Conservation (phyloP, 1,140 invertebrate species). For the Phymastichus coffea region DNA sequence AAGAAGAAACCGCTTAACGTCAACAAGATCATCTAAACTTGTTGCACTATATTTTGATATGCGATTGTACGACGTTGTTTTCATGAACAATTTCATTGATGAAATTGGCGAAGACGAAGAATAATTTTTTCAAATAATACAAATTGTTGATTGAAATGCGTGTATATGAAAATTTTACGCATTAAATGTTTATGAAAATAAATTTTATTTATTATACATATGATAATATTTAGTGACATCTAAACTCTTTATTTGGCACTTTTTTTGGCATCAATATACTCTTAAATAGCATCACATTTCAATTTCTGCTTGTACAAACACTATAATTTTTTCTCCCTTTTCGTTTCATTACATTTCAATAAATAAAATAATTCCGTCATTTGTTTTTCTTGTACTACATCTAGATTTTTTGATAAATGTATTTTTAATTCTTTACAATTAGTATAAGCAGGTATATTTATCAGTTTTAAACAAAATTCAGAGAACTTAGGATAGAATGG, state of each 20-base stretch:
- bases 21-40: no score
- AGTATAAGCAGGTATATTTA: background rate
- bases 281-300: no score
- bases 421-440: background rate
- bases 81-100: background rate
- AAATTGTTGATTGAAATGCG: background rate
- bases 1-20: background rate
- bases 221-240: background rate
- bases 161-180: background rate
- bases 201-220: background rate
- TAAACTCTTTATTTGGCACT: no score
- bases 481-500: background rate
- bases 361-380: background rate
- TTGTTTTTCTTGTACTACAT: background rate
- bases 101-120: background rate
- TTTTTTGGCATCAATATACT: no score
- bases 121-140: background rate
- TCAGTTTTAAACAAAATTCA: background rate
- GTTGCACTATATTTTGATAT: background rate
- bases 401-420: background rate
- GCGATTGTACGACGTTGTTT: background rate
- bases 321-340: background rate
- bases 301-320: no score
- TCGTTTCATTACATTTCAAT: no score
- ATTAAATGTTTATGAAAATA: background rate